These are phyloP conservation scores for Seira musarum DNA, from an alignment of 2,888 invertebrate species.

Conservation along the genomic window DNA sequence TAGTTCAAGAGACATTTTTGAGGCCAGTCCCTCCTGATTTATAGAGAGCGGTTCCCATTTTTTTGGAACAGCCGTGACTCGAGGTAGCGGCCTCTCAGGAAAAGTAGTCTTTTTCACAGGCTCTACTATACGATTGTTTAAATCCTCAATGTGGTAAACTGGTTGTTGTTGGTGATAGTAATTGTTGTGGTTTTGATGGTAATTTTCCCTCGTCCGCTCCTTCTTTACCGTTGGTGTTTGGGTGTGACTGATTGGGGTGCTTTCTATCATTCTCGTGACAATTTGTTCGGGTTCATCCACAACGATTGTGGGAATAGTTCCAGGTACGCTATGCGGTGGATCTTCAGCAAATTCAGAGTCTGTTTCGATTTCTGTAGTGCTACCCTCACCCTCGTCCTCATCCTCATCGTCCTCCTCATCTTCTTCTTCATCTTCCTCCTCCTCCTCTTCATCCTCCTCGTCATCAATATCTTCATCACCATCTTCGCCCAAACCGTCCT, in stretches of 20 bases:
- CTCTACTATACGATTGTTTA: conserved; percentile 55
- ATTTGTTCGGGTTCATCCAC: conserved; percentile 76
- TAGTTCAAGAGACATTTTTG: conserved; percentile 88
- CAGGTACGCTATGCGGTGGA: conserved; percentile 75
- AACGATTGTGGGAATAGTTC: conserved; percentile 83
- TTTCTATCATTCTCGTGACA: conserved; percentile 63
- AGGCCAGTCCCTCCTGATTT: conserved; percentile 79
- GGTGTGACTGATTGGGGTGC: conserved; percentile 61
- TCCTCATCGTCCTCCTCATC: conserved; percentile 70
- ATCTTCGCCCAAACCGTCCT: conserved; percentile 74
- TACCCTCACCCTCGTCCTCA: conserved; percentile 80
- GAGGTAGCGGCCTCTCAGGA: conserved; percentile 63
- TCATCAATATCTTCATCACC: conserved; percentile 71
- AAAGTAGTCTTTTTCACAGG: conserved; percentile 60
- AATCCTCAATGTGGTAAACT: conserved; percentile 53
- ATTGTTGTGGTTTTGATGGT: conserved; percentile 18
- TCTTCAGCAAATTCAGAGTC: conserved; percentile 94
- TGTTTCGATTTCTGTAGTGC: conserved; percentile 92
- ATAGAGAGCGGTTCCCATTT: conserved; percentile 63
- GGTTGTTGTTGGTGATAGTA: background rate
- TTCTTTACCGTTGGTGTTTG: conserved; percentile 52
- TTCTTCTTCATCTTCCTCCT: conserved; percentile 72
- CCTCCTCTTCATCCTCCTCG: conserved; percentile 70
- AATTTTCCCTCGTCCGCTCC: conserved; percentile 4
- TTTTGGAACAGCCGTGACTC: conserved; percentile 66